Evolutionary conservation across 2,888 invertebrate genomes (phyloP).

Genomic region (Buathra laborator): DNA sequence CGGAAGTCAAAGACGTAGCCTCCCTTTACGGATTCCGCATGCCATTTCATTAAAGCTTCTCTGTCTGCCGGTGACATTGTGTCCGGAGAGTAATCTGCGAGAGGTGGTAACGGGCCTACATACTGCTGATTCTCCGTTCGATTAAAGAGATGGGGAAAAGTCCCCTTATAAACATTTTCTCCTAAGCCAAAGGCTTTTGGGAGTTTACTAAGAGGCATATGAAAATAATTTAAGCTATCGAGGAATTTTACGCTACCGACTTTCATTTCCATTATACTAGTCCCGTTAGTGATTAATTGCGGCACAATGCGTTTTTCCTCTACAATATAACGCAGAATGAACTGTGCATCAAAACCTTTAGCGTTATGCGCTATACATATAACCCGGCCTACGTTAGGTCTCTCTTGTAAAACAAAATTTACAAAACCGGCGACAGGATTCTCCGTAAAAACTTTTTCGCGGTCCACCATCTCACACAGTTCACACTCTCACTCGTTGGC

Average conservation of each 20-base stretch:
- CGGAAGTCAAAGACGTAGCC: too few species aligned
- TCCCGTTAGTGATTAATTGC: constrained; percentile 6
- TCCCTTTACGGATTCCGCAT: too few species aligned
- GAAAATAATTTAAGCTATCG: constrained; percentile 75
- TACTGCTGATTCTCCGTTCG: too few species aligned
- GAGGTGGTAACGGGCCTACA: too few species aligned
- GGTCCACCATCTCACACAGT: background rate
- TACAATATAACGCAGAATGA: constrained; percentile 26
- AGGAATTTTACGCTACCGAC: constrained; percentile 63
- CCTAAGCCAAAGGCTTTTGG: constrained; percentile 74
- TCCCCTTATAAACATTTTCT: too few species aligned
- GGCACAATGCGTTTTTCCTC: constrained; percentile 9
- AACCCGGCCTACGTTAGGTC: background rate
- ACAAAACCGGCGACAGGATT: background rate
- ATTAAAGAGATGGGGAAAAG: too few species aligned
- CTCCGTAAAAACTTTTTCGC: background rate
- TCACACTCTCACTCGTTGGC: background rate
- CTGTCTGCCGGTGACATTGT: too few species aligned
- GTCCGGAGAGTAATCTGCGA: too few species aligned
- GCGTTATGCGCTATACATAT: too few species aligned
- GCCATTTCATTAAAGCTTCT: too few species aligned
- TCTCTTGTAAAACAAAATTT: background rate
- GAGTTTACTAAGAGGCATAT: constrained; percentile 71
- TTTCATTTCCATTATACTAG: background rate
- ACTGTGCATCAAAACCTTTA: too few species aligned